phyloP scores from a whole-genome alignment of 2,888 invertebrate species.

The Drosophila nigritarsus region DNA sequence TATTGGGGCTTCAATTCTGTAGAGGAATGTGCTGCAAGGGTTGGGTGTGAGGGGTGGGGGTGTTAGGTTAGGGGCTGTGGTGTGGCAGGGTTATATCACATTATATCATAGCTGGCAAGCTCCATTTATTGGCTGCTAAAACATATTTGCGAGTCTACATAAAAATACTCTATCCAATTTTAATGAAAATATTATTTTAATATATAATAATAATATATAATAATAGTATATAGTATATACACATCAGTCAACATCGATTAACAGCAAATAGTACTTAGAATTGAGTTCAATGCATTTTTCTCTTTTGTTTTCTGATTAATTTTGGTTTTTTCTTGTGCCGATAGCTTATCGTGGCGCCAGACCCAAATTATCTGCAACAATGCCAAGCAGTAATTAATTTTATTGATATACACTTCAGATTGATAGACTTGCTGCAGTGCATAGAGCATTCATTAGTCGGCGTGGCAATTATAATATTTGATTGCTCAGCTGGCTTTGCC shows the following conservation, averaged over 20 bases:
- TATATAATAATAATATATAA: too few relatives aligned
- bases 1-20: slow-evolving; percentile 49
- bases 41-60: not conserved
- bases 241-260: too few relatives aligned
- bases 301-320: not conserved
- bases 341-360: slow-evolving; percentile 16
- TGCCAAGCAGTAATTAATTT: not conserved
- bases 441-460: slow-evolving; percentile 28
- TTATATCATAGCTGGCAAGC: slow-evolving; percentile 4
- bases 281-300: not conserved
- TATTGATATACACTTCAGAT: not conserved
- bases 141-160: not conserved
- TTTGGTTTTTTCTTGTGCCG: slow-evolving; percentile 11
- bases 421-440: too few relatives aligned
- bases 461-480: slow-evolving; percentile 15
- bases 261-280: too few relatives aligned
- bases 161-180: not conserved
- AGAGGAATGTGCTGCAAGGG: slow-evolving; percentile 4
- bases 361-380: not conserved
- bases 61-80: not conserved
- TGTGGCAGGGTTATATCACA: slow-evolving; percentile 11
- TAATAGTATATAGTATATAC: too few relatives aligned
- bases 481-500: slow-evolving; percentile 25
- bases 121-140: slow-evolving; percentile 1
- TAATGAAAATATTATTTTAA: not conserved